Base-by-base conservation (phyloP, 2,113 vertebrate genomes). In the Dasypus novemcinctus region DNA sequence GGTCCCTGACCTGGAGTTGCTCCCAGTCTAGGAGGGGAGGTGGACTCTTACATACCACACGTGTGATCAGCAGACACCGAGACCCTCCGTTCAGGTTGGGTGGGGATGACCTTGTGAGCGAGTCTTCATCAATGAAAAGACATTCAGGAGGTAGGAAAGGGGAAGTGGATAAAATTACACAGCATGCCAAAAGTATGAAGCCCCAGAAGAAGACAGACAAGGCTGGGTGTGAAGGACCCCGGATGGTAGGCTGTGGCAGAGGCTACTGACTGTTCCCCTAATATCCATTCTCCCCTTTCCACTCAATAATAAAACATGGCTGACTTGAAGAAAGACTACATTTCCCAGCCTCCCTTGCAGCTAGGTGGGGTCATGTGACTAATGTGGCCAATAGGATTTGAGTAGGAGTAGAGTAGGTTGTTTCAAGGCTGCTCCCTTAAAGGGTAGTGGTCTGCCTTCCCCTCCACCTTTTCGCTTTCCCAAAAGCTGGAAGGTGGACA, bases 331-430 rank as follows among this genome's bases (percentile, higher is more conserved):
- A 43, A 20, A 64, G 57, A 92, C 79, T 85, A 68, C 85, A 63
- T 87, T 86, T 93, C 95, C 80, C 74, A 96, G 90, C 3, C 14
- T 54, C 38, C 74, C 25, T 96, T 80, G 82, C 29, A 31, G 5
- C 46, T 31, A 41, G 25, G 78, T 25, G 38, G 13, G 41, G 86
- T 13, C 76, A 36, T 59, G 54, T 66, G 91, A 90, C 69, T 18
- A 38, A 59, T 0, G 36, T 71, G 82, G 61, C 81, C 87, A 87
- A 64, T 72, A 76, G 12, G 29, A 54, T 63, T 12, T 2, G 4
- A 88, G 68, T 36, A 84, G 29, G 43, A 63, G 64, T 43, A 33
- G 20, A 21, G 7, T 14, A 33, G 81, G 11, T 6, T 2, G 15
- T 49, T 59, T 66, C 23, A 57, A 36, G 20, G 6, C 71, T 29